Conservation (phyloP, 2,888 invertebrate species). For the Lordiphosa andalusiaca region DNA sequence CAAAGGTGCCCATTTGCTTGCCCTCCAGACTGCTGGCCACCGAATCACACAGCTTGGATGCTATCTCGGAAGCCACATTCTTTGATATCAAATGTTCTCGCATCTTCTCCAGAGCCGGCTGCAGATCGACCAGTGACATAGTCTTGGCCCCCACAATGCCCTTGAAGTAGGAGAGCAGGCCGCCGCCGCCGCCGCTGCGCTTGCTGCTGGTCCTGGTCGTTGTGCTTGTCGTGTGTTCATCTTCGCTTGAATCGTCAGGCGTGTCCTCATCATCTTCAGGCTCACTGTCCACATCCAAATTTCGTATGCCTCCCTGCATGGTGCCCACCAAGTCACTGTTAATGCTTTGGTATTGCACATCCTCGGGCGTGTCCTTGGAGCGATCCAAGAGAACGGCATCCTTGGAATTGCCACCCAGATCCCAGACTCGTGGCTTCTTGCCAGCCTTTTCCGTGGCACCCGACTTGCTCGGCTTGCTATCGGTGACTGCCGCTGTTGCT, state of each 20-base stretch:
- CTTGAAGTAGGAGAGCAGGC: slow-evolving; percentile 92
- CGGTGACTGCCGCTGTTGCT: not conserved
- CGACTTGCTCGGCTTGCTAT: too few species aligned
- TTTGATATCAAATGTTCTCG: slow-evolving; percentile 97
- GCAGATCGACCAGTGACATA: slow-evolving; percentile 89
- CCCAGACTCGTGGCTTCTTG: slow-evolving; percentile 95
- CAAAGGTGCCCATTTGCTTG: slow-evolving; percentile 95
- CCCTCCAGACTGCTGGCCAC: slow-evolving; percentile 95
- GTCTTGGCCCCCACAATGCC: slow-evolving; percentile 94
- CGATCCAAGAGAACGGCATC: slow-evolving; percentile 91
- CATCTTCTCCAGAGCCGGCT: slow-evolving; percentile 94
- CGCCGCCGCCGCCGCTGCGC: slow-evolving; percentile 33
- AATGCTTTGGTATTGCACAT: slow-evolving; percentile 78
- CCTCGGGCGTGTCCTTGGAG: slow-evolving; percentile 88
- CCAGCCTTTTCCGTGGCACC: slow-evolving; percentile 84
- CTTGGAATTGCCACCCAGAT: slow-evolving; percentile 88
- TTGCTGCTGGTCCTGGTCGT: slow-evolving; percentile 76
- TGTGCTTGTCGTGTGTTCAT: slow-evolving; percentile 73
- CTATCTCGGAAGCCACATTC: slow-evolving; percentile 98
- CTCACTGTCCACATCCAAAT: slow-evolving; percentile 89
- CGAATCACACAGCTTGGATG: slow-evolving; percentile 95
- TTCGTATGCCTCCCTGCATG: slow-evolving; percentile 91
- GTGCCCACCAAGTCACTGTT: slow-evolving; percentile 85
- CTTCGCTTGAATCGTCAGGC: slow-evolving; percentile 55
- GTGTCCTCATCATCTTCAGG: slow-evolving; percentile 83